Evolutionary conservation across 2,797 vertebrate species (phyloP), one percentile per base, ranked within the genome.

Genomic region (Trachops cirrhosus): DNA sequence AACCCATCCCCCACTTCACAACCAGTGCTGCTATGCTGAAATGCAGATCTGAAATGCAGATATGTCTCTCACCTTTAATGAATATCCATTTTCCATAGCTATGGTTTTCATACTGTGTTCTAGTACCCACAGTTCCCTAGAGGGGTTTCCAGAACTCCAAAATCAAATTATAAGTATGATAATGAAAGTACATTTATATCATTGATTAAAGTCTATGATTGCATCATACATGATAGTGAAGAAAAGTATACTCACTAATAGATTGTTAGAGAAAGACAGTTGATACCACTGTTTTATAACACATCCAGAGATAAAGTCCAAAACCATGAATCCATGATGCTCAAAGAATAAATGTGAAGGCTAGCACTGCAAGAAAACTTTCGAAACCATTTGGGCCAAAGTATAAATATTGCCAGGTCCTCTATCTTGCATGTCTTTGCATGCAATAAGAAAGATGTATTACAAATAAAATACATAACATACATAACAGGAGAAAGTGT

Each of bases 381-480:
- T 41, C 24, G 32, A 79, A 34, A 71, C 37, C 19, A 86, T 87
- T n/a, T 24, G 29, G 29, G 18, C 34, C 64, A 41, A 91, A 93
- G 64, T 44, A 74, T 41, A 80, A 64, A 46, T 67, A 79, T 32
- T 70, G 29, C 12, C 37, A 50, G 6, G 62, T 88, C n/a, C 19
- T 93, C 37, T 68, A 74, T 52, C 89, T 71, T 48, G 32, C 7
- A 54, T 82, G 68, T 41, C 82, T 91, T 95, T 73, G n/a, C 37
- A 84, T 57, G 32, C 4, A 82, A 41, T 14, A 84, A 74, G 52
- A 64, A 18, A 89, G 52, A 9, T 37, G 1, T 80, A 52, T 90
- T 86, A 68, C 9, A 87, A 90, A 75, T 85, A 89, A 89, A 90
- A 96, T 68, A 88, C 16, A 8, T 29, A 67, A 73, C 70, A 68